Percentiles rank a stretch among this genome's conserved stretches.
Conservation (phyloP, 1,140 invertebrate genomes). For the Bathynomus jamesi region DNA sequence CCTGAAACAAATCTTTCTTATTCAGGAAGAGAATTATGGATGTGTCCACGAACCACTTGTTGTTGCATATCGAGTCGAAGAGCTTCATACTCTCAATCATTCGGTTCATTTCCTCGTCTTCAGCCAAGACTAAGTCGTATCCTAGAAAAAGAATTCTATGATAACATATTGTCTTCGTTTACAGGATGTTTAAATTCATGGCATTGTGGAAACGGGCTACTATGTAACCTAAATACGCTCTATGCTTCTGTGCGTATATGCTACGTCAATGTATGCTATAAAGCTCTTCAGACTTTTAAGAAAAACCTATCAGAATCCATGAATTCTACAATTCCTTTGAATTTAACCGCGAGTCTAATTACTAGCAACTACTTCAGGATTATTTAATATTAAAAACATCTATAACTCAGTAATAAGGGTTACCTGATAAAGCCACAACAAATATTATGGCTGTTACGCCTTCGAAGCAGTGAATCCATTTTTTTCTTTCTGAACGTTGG, state of each 20-base stretch:
- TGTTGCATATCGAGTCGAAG: conserved; percentile 95
- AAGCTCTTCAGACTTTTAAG: no score
- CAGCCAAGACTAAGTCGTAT: conserved; percentile 62
- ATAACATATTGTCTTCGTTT: no score
- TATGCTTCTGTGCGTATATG: no score
- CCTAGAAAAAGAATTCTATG: no score
- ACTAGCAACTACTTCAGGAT: no score
- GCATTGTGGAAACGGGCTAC: no score
- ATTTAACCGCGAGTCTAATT: no score
- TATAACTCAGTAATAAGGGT: conserved; percentile 26
- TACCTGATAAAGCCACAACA: conserved; percentile 83
- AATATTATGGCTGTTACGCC: conserved; percentile 94
- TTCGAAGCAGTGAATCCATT: conserved; percentile 97
- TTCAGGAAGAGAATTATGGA: conserved; percentile 96
- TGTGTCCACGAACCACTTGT: conserved; percentile 95
- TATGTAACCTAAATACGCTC: no score
- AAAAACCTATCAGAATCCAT: neutral
- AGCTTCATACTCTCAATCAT: conserved; percentile 91
- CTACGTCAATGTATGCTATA: no score
- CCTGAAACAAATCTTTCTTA: conserved; percentile 94
- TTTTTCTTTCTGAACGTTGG: conserved; percentile 88
- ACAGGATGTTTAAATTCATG: no score
- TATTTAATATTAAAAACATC: conserved; percentile 20
- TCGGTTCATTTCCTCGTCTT: conserved; percentile 65
- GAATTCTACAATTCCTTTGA: no score